A percentile compares a stretch with the other conserved stretches of the same genome.
Conservation (phyloP, 2,888 invertebrate genomes). For the Pomacea canaliculata region DNA sequence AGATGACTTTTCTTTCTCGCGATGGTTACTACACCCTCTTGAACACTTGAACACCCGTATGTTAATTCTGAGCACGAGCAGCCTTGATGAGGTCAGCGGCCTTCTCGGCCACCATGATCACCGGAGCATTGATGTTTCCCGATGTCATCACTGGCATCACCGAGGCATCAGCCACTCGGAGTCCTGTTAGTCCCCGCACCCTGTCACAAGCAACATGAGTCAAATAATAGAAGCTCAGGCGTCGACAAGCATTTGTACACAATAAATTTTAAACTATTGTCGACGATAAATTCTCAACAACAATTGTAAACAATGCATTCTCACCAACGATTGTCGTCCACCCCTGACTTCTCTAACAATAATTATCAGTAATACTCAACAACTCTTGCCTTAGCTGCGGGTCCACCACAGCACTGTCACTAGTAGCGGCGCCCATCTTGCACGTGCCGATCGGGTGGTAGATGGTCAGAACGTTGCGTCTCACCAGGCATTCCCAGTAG, state of each 20-base stretch:
- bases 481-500: constrained; percentile 42
- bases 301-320: neutral
- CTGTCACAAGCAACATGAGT: constrained; percentile 26
- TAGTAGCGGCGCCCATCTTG: constrained; percentile 74
- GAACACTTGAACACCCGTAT: too few species aligned
- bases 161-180: constrained; percentile 51
- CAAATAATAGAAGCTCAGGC: neutral
- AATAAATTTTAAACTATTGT: neutral
- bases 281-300: neutral
- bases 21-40: too few species aligned
- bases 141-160: constrained; percentile 46
- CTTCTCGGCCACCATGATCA: constrained; percentile 52
- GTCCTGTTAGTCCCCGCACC: constrained; percentile 39
- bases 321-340: too few species aligned
- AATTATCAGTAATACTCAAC: too few species aligned
- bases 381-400: constrained; percentile 66
- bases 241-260: neutral
- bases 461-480: constrained; percentile 32
- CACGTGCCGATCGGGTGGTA: constrained; percentile 82
- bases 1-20: too few species aligned
- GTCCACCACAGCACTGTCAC: constrained; percentile 77
- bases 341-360: too few species aligned
- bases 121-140: constrained; percentile 47
- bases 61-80: neutral
- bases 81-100: constrained; percentile 41